Base-by-base conservation (phyloP, 2,888 invertebrate species). In the Aethes cnicana region DNA sequence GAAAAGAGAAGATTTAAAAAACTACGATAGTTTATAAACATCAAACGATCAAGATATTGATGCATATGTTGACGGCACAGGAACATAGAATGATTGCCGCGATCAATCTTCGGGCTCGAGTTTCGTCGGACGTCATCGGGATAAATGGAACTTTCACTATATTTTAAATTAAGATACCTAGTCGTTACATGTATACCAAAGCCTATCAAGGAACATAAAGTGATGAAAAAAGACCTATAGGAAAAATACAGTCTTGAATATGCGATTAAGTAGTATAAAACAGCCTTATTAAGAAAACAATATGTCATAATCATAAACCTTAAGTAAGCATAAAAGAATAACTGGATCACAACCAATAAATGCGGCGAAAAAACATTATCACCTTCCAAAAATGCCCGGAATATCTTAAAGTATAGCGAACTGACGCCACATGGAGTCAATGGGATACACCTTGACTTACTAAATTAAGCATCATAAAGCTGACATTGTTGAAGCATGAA, bases 31-130 rank as follows among this genome's bases (percentile, higher is more conserved):
- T n/a, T n/a, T n/a, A n/a, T n/a, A n/a, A n/a, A n/a, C n/a, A n/a
- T n/a, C n/a, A n/a, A n/a, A n/a, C n/a, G n/a, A n/a, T 49, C 18
- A 47, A 54, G 47, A 43, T 48, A 33, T 30, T 12, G 6, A 9
- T 18, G 16, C 18, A 26, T 16, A 18, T 44, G 25, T 44, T 37
- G 52, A 39, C 20, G 25, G 32, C 26, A 20, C 32, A 9, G 17
- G 17, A 37, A 39, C 37, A 39, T 41, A 55, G 58, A 62, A 44
- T 47, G 55, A 62, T 62, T 47, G 37, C 48, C 20, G 9, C 50
- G 50, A 62, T 62, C 57, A 62, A 61, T 62, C 57, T 60, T 57
- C 53, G 47, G 48, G 25, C 8, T 12, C 39, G 30, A 41, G 58
- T 57, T 57, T 61, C 59, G 42, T 56, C 61, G 52, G 48, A 49